phyloP scores from a whole-genome alignment of 1,140 invertebrate species.

The Neodiprion fabricii region DNA sequence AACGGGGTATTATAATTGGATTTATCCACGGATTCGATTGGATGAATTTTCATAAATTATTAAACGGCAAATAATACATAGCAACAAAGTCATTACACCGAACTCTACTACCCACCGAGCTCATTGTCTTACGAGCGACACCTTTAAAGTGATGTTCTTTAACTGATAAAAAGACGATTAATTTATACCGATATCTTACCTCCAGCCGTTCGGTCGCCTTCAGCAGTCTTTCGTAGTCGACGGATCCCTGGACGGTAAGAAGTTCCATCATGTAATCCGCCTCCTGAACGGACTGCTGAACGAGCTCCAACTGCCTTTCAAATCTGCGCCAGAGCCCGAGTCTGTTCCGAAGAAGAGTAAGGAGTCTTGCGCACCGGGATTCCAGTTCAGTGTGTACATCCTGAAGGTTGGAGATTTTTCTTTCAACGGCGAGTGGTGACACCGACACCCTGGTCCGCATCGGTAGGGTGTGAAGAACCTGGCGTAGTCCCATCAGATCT shows the following conservation, averaged over 20 bases:
- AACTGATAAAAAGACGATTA: neutral
- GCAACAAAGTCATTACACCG: too few species aligned
- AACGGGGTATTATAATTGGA: too few species aligned
- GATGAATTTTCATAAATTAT: too few species aligned
- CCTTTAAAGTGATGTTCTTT: too few species aligned
- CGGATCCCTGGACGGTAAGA: conserved; percentile 77
- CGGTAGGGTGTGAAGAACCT: conserved; percentile 77
- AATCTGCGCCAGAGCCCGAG: conserved; percentile 76
- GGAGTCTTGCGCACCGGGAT: conserved; percentile 69
- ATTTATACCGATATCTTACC: conserved; percentile 63
- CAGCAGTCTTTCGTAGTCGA: conserved; percentile 81
- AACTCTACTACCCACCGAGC: too few species aligned
- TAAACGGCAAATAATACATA: too few species aligned
- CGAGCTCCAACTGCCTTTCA: conserved; percentile 75
- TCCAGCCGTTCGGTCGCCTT: conserved; percentile 81
- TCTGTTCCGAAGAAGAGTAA: conserved; percentile 69
- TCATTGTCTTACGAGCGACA: too few species aligned
- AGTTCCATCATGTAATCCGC: conserved; percentile 87
- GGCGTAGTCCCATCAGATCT: conserved; percentile 75
- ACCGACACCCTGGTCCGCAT: conserved; percentile 74
- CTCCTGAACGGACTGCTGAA: conserved; percentile 80
- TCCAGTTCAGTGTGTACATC: conserved; percentile 76
- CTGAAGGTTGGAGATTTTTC: conserved; percentile 76
- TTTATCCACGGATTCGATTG: too few species aligned
- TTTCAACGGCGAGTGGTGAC: conserved; percentile 75